Evolutionary conservation across 2,113 vertebrate species (phyloP), one percentile per base, ranked within the genome.

Genomic region (Eubucco bourcierii): DNA sequence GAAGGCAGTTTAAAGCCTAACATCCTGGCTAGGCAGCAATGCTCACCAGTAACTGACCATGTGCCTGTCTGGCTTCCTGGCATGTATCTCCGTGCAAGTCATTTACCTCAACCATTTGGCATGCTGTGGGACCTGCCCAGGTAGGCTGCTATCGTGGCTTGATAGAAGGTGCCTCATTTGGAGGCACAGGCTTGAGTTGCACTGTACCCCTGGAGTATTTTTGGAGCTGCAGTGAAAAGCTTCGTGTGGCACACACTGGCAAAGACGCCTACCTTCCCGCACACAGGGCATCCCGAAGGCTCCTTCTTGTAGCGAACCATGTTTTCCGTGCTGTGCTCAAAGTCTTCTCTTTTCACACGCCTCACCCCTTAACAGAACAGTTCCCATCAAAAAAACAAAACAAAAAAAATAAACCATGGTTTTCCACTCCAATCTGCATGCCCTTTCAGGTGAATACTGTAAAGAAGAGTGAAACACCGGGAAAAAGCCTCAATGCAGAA

Each of bases 301-400:
- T 99, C 99, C 96, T 99, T 99, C 96, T 99, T 99, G 96, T 99
- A 99, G 92, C 99, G 99, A 58, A 98, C 98, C 90, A 98, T 98
- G 95, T 97, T 98, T 85, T 99, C 99, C 1, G 98, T 98, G 7
- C 98, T 98, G 75, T 98, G 96, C 84, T 99, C 99, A 94, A 99
- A 97, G 95, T 99, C 99, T 92, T 99, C 99, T 83, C 98, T 97
- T 97, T 99, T 99, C 96, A 99, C 98, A 84, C 98, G 98, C 93
- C 99, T 98, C 80, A 98, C 98, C 78, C 99, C 99, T 99, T 97
- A 37, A 97, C 81, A 47, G 80, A 80, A 78, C 84, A 95, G 93
- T 73, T 60, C 94, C 96, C 96, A 78, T 90, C 90, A 88, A 89
- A 80, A 81, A 95, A 92, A 90, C 58, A 94, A 86, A 95, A 50